Evolutionary conservation across 2,797 vertebrate species (phyloP).

Genomic region (Podarcis lilfordi): DNA sequence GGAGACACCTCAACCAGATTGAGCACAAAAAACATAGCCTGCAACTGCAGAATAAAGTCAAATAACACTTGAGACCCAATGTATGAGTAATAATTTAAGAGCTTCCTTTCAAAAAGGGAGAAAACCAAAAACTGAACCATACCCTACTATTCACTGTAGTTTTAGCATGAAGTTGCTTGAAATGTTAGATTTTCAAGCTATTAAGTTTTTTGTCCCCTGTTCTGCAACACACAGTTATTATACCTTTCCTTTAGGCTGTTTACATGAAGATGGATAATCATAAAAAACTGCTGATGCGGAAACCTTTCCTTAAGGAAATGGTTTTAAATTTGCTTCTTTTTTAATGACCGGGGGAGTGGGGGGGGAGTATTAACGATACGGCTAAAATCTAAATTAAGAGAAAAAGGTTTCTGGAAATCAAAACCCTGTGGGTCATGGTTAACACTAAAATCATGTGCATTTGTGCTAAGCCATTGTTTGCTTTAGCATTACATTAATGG

Average conservation of each 20-base stretch:
- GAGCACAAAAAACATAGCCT: background rate
- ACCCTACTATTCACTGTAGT: conserved; percentile 43
- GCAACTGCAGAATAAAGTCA: background rate
- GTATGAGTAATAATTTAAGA: background rate
- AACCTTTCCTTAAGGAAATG: conserved; percentile 54
- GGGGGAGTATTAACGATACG: background rate
- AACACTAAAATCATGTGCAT: background rate
- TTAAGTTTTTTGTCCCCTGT: conserved; percentile 31
- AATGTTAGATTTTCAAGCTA: conserved; percentile 47
- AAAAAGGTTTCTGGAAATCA: background rate
- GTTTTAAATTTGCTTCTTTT: conserved; percentile 51
- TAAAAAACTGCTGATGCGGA: conserved; percentile 61
- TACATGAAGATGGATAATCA: conserved; percentile 42
- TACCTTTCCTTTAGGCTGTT: conserved; percentile 61
- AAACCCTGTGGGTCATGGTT: background rate
- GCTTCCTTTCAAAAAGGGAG: background rate
- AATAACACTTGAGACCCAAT: background rate
- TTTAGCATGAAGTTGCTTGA: conserved; percentile 41
- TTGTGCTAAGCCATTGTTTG: no score
- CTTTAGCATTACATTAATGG: no score
- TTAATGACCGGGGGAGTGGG: conserved; percentile 7
- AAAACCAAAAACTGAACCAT: conserved; percentile 15
- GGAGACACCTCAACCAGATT: background rate
- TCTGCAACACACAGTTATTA: conserved; percentile 65
- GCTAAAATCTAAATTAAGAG: background rate